Evolutionary conservation across 1,140 invertebrate genomes (phyloP).

Genomic region (Drosophila ambigua): DNA sequence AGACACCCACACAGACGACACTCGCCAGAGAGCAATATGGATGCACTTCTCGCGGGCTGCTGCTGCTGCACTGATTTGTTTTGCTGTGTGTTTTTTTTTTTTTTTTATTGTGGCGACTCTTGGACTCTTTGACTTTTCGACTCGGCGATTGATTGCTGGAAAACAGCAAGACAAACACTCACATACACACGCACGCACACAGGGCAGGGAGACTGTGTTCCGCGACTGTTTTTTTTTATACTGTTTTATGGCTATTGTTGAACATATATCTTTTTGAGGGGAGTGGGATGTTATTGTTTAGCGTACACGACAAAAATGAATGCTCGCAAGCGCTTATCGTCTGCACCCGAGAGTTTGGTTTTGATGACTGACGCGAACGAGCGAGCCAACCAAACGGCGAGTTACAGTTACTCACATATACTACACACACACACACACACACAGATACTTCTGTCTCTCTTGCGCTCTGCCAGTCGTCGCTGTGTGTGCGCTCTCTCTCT

Average conservation of each 20-base stretch:
- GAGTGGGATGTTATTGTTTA: slow-evolving; percentile 42
- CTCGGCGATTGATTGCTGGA: slow-evolving; percentile 10
- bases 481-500: not conserved
- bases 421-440: slow-evolving; percentile 30
- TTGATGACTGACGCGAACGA: slow-evolving; percentile 71
- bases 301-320: slow-evolving; percentile 23
- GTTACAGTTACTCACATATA: slow-evolving; percentile 67
- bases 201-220: too few relatives aligned
- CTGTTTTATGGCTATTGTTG: too few relatives aligned
- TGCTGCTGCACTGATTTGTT: slow-evolving; percentile 62
- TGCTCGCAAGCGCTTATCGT: slow-evolving; percentile 73
- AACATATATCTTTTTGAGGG: slow-evolving; percentile 9
- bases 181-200: too few relatives aligned
- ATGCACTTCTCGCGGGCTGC: slow-evolving; percentile 54
- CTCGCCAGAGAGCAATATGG: slow-evolving; percentile 62
- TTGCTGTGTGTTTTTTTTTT: slow-evolving; percentile 21
- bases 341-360: slow-evolving; percentile 79
- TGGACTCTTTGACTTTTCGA: slow-evolving; percentile 1
- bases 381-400: slow-evolving; percentile 42
- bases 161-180: too few relatives aligned
- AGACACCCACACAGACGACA: slow-evolving; percentile 8
- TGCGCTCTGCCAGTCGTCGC: not conserved
- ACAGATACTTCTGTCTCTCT: slow-evolving; percentile 4
- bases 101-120: slow-evolving; percentile 2
- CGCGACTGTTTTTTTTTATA: too few relatives aligned